These are phyloP conservation scores for Sarcophaga bullata DNA, from an alignment of 1,140 invertebrate genomes.

Conservation along the genomic window DNA sequence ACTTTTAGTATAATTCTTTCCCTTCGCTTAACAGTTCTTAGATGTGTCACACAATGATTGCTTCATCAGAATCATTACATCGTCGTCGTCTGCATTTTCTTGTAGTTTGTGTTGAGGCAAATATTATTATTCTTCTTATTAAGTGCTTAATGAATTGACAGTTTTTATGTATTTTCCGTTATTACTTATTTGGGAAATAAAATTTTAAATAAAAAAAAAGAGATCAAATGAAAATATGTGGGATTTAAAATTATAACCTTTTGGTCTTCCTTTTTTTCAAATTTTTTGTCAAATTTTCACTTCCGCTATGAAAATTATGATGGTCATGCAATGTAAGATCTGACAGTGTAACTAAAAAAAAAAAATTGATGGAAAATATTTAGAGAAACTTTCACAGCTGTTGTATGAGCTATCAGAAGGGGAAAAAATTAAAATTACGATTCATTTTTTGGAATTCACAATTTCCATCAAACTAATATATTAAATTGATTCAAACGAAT, in stretches of 20 bases:
- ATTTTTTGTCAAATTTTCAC: slow-evolving; percentile 10
- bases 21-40: neutral
- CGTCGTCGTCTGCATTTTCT: neutral
- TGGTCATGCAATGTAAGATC: neutral
- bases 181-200: neutral
- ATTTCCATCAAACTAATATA: no score
- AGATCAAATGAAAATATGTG: neutral
- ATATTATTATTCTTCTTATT: neutral
- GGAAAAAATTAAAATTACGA: neutral
- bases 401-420: neutral
- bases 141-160: slow-evolving; percentile 24
- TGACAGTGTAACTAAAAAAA: neutral
- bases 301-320: slow-evolving; percentile 10
- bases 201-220: no score
- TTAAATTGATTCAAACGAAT: no score
- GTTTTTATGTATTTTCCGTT: neutral
- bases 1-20: neutral
- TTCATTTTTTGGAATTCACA: no score
- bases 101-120: slow-evolving; percentile 13
- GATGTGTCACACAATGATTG: neutral
- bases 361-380: neutral
- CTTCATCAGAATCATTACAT: neutral
- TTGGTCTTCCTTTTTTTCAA: neutral
- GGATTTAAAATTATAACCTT: neutral
- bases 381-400: neutral